Conservation (phyloP, 2,888 invertebrate genomes). For the Uloborus plumipes region DNA sequence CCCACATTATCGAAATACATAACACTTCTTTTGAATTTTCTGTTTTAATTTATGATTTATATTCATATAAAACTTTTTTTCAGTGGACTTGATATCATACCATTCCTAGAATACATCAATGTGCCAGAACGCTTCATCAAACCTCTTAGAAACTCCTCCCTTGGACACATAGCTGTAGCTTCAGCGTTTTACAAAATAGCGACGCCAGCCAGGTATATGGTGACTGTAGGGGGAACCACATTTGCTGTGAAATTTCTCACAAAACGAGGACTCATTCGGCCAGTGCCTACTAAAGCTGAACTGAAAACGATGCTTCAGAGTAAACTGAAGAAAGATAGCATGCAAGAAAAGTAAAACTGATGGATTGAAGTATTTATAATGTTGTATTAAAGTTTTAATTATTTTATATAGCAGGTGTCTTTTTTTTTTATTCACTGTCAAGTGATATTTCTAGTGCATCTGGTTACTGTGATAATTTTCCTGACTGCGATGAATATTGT, state of each 20-base stretch:
- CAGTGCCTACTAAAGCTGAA: slow-evolving; percentile 61
- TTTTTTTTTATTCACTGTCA: no score
- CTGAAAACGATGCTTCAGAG: slow-evolving; percentile 57
- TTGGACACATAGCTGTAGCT: slow-evolving; percentile 90
- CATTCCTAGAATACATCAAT: slow-evolving; percentile 82
- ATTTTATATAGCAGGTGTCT: no score
- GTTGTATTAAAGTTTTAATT: no score
- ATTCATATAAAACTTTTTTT: slow-evolving; percentile 66
- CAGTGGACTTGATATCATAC: slow-evolving; percentile 92
- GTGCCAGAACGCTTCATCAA: slow-evolving; percentile 84
- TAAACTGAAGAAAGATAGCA: slow-evolving; percentile 44
- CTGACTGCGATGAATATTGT: no score
- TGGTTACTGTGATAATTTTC: no score
- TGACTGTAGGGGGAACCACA: slow-evolving; percentile 75
- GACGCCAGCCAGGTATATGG: slow-evolving; percentile 91
- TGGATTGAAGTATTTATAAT: no score
- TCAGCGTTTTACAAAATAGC: slow-evolving; percentile 94
- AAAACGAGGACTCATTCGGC: slow-evolving; percentile 59
- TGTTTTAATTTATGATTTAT: slow-evolving; percentile 15
- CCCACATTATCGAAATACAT: no score
- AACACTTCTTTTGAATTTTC: background rate
- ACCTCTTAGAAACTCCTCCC: slow-evolving; percentile 82
- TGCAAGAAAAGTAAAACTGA: slow-evolving; percentile 18
- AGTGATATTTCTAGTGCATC: no score
- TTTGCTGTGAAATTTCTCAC: slow-evolving; percentile 62